Base-by-base conservation (phyloP, 2,113 vertebrate species). In the Triplophysa dalaica region DNA sequence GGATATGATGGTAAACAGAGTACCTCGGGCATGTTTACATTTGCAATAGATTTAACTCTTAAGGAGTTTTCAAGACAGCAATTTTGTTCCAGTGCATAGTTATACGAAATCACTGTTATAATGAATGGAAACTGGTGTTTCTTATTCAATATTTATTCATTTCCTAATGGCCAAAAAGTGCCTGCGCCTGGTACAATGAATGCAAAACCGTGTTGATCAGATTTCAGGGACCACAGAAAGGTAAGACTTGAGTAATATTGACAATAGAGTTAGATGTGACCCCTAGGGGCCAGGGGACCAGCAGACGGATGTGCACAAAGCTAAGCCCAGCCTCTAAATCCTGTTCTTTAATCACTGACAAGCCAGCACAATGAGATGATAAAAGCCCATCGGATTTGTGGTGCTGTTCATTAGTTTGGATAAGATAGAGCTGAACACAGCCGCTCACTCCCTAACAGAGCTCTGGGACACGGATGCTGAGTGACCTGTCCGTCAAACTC, bases 301-400 rank as follows among this genome's bases (percentile, higher is more conserved):
- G 33, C 8, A 56, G 45, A 52, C n/a, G 33, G 50, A 78, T 24
- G n/a, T 74, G 41, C 69, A 50, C 19, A 52, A 26, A 65, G 48
- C 48, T 56, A 41, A 61, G 52, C 78, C 81, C 22, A 70, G 80
- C 82, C 54, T 83, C 80, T 17, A 73, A 78, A 82, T 77, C 26
- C 73, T 63, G 82, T 78, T 76, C 81, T 81, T 83, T 88, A 89
- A 91, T 88, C 86, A 86, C 85, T 85, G 83, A 69, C 76, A 83
- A 38, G 74, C 45, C 22, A 62, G 54, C 82, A 89, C 83, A 89
- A 88, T 78, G 79, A 85, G 79, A 89, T 80, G 81, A 89, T 89
- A 87, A 90, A 88, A 87, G 81, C 66, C 86, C 81, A 91, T 90
- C 86, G 41, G 81, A 90, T 90, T 89, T 83, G 77, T 66, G 80